Evolutionary conservation across 2,888 invertebrate species (phyloP), one percentile per base, ranked within the genome.

Genomic region (Scrobipalpa atriplicella): DNA sequence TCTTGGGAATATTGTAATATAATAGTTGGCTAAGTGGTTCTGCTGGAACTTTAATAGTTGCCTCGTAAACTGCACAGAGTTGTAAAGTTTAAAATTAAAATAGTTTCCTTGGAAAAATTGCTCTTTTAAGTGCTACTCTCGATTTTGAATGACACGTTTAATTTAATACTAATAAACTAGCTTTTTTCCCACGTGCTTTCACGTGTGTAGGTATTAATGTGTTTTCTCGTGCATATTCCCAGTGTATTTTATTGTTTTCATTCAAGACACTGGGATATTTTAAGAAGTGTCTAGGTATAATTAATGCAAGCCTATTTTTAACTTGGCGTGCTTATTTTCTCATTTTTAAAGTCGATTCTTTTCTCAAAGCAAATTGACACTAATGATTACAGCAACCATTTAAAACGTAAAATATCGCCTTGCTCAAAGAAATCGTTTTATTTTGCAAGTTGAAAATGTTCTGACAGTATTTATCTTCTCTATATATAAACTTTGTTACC

Each of bases 1-100:
- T 47, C 47, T 47, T 16, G n/a, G n/a, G n/a, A 47, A 47, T 47
- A 47, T 47, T 47, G 47, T 47, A 47, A 47, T 56, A 21, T 21
- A 21, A 21, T 11, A 56, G 21, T 52, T 56, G 10, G 54, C 19
- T 56, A 56, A 56, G 76, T 77, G 36, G 47, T 38, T 60, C 43
- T 38, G 13, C n/a, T 18, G 47, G n/a, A 36, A 43, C 61, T 39
- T 62, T 62, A 61, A 21, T 62, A 43, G 62, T 21, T 56, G 1
- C 29, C 2, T 56, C 54, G 54, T 21, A 56, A 56, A 21, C 54
- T 56, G 54, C 19, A 21, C 54, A 56, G 21, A 47, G 47, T 47
- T 47, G 47, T 47, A 11, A 56, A 56, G 21, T 56, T 56, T 56
- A 13, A 21, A 56, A 56, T 56, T 56, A 56, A 56, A 56, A 56